Percentiles rank a stretch among this genome's conserved stretches.
Conservation (phyloP, 2,797 vertebrate species). For the Manis pentadactyla region DNA sequence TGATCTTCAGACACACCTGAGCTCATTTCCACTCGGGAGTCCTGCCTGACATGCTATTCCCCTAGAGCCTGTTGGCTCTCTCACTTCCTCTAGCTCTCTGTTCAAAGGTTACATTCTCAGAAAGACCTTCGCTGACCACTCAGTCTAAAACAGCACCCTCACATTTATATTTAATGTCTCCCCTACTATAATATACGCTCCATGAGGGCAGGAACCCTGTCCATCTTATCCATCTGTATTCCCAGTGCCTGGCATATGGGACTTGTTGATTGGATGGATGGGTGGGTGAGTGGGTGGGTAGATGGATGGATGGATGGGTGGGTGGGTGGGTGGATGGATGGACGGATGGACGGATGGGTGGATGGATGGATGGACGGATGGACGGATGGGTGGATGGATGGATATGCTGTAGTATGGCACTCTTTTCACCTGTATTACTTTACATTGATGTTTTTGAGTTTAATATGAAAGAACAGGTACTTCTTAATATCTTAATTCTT, state of each 20-base stretch:
- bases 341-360: rapidly evolving
- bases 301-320: background rate
- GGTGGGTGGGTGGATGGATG: background rate
- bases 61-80: background rate
- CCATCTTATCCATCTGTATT: background rate
- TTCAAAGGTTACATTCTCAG: background rate
- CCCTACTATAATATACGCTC: background rate
- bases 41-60: background rate
- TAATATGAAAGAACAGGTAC: background rate
- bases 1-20: background rate
- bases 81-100: background rate
- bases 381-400: background rate
- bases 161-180: background rate
- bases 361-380: background rate
- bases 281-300: background rate
- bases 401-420: background rate
- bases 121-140: background rate
- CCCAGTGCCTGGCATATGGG: background rate
- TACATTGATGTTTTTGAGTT: background rate
- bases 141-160: background rate
- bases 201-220: background rate
- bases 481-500: slow-evolving; percentile 23
- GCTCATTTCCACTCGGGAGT: background rate
- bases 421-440: background rate
- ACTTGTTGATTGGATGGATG: background rate